Evolutionary conservation across 2,888 invertebrate species (phyloP).

Genomic region (Callyntrura sp.): DNA sequence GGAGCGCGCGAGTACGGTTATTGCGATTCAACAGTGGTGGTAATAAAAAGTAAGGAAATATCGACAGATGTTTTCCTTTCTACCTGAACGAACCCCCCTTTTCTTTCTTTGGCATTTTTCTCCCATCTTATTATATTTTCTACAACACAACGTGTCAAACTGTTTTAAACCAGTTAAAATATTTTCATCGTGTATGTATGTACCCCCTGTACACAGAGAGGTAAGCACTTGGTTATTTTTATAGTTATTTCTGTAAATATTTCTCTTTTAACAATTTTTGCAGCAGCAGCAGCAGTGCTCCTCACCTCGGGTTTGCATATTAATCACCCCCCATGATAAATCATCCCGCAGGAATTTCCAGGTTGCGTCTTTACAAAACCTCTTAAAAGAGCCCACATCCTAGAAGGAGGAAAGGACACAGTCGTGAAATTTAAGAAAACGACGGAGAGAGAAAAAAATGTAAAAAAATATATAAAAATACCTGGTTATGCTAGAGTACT

Average conservation of each 20-base stretch:
- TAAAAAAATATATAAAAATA: conserved; percentile 1
- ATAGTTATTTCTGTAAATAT: not conserved
- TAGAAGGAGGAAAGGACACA: not conserved
- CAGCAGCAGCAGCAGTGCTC: too few species aligned
- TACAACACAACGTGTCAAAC: not conserved
- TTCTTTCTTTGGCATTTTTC: not conserved
- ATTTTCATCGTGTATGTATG: not conserved
- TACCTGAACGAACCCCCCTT: too few species aligned
- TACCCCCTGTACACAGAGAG: too few species aligned
- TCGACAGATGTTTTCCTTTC: too few species aligned
- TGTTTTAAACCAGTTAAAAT: not conserved
- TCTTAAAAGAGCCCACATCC: not conserved
- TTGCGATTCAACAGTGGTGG: too few species aligned
- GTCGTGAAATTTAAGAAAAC: not conserved
- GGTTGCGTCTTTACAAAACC: not conserved
- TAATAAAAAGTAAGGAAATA: too few species aligned
- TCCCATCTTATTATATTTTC: not conserved
- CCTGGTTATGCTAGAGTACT: not conserved
- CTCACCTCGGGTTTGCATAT: conserved; percentile 51
- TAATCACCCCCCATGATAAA: conserved; percentile 74
- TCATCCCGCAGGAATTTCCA: conserved; percentile 60
- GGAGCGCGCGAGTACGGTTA: too few species aligned
- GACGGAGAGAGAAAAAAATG: not conserved
- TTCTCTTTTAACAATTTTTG: too few species aligned
- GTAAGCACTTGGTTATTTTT: not conserved